Base-by-base conservation (phyloP, 2,113 vertebrate genomes). In the Paramisgurnus dabryanus region DNA sequence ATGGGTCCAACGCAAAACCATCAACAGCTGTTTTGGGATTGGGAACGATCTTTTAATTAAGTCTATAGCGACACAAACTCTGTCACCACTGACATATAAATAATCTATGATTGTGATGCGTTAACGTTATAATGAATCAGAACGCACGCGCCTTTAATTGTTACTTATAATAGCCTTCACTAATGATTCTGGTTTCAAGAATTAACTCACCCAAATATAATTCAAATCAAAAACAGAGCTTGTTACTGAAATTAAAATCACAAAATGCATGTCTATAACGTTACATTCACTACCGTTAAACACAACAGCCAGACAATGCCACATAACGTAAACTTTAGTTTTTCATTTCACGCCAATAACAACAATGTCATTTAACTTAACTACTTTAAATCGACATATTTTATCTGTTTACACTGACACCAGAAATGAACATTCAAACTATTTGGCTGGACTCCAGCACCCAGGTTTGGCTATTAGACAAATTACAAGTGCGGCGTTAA, bases 391-490 rank as follows among this genome's bases (percentile, higher is more conserved):
- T 12, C 40, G 12, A 43, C 9, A 12, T 74, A 6, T 57, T 55
- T 18, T 4, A 18, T 53, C 83, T 70, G 81, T 83, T 74, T 60
- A 45, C 71, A 49, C 80, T 68, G 70, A 85, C 84, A 81, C 55
- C n/a, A 65, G 67, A 63, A 81, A 69, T 75, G 47, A 85, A 76
- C 81, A 85, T 82, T 79, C 77, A 80, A 91, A 90, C 85, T 90
- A 85, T 82, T 18, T 82, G 77, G 69, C 82, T 74, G 27, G 34
- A 45, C 73, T 76, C 79, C 82, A 82, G 63, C 39, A 64, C 75
- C 47, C 69, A 80, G 76, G 34, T 73, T 55, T 47, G 27, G 6
- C 67, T 67, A 83, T 85, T 68, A 83, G 73, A 77, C 86, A 76
- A 67, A 69, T 80, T 68, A 78, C 78, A 67, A 66, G 43, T 72